phyloP scores from a whole-genome alignment of 2,888 invertebrate species.

The Oegoconia quadripuncta region DNA sequence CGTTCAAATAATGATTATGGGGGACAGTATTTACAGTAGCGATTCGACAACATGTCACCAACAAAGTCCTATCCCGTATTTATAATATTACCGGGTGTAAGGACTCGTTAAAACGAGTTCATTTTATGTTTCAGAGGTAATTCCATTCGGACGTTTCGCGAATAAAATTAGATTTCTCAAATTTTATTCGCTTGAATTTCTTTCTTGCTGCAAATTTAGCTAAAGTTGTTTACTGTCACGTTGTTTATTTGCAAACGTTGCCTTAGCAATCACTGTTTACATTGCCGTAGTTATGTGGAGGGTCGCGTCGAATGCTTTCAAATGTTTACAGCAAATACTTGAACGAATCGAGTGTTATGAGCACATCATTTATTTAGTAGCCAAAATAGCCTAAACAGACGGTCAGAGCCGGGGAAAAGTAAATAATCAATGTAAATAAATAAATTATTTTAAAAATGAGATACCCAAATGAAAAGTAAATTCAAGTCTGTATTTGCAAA shows the following conservation, averaged over 20 bases:
- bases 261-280: conserved; percentile 11
- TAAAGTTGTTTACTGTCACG: conserved; percentile 44
- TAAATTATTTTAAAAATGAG: no score
- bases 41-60: conserved; percentile 53
- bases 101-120: conserved; percentile 48
- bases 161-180: conserved; percentile 53
- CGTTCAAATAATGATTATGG: conserved; percentile 71
- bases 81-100: conserved; percentile 37
- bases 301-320: neutral
- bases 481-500: no score
- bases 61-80: conserved; percentile 48
- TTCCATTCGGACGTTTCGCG: conserved; percentile 44
- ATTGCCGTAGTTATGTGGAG: neutral
- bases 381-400: no score
- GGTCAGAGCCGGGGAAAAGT: no score
- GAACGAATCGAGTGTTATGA: no score
- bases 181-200: conserved; percentile 47
- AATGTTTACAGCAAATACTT: neutral
- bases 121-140: conserved; percentile 44
- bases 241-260: conserved; percentile 34
- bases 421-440: no score
- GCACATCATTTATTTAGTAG: no score
- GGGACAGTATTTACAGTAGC: conserved; percentile 59
- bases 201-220: conserved; percentile 43
- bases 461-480: no score